phyloP scores from a whole-genome alignment of 2,888 invertebrate genomes.

The Entomobrya proxima region DNA sequence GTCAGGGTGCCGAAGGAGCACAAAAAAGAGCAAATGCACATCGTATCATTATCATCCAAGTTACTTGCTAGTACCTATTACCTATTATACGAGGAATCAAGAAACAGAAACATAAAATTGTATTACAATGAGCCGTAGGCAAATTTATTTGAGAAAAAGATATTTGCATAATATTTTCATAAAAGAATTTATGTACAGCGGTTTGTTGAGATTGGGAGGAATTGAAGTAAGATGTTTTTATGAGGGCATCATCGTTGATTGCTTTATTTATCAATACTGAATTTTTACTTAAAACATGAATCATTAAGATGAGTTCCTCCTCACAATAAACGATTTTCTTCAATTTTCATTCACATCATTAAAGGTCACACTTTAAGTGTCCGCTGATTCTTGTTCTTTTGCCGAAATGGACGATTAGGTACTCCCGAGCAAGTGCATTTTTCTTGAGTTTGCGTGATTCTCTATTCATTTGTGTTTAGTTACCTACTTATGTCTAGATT shows the following conservation, averaged over 20 bases:
- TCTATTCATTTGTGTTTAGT: not conserved
- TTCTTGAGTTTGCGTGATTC: not conserved
- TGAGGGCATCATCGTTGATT: slow-evolving; percentile 53
- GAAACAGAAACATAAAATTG: slow-evolving; percentile 25
- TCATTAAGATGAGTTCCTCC: slow-evolving; percentile 50
- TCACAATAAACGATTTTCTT: slow-evolving; percentile 38
- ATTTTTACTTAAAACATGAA: slow-evolving; percentile 54
- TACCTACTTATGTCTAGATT: not conserved
- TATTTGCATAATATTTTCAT: slow-evolving; percentile 61
- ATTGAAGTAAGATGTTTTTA: slow-evolving; percentile 38
- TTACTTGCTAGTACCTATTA: slow-evolving; percentile 25
- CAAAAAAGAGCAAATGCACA: slow-evolving; percentile 43
- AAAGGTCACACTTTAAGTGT: slow-evolving; percentile 45
- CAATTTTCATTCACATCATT: slow-evolving; percentile 42
- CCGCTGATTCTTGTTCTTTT: slow-evolving; percentile 20
- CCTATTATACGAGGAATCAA: not conserved
- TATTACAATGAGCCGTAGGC: slow-evolving; percentile 31
- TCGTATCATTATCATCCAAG: slow-evolving; percentile 58
- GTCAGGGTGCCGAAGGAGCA: slow-evolving; percentile 16
- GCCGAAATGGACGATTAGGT: slow-evolving; percentile 26
- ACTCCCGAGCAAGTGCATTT: slow-evolving; percentile 3
- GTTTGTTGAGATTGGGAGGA: not conserved
- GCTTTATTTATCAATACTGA: slow-evolving; percentile 59
- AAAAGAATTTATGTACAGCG: slow-evolving; percentile 13
- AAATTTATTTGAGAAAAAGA: slow-evolving; percentile 40